These are phyloP conservation scores for Cryptotis parvus DNA, from an alignment of 2,113 vertebrate species.

Conservation along the genomic window DNA sequence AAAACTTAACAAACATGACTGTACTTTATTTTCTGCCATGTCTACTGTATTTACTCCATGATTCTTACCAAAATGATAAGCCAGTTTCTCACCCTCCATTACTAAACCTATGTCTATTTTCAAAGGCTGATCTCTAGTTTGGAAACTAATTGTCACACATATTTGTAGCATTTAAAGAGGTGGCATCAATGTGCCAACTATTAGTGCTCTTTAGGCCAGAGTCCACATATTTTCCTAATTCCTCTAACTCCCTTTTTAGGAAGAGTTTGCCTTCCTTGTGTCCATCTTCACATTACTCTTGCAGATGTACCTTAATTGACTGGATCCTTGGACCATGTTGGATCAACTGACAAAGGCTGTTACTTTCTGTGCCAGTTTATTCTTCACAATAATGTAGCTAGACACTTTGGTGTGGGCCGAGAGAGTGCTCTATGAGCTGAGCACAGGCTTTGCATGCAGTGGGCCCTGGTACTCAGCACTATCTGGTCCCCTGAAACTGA, in stretches of 20 bases:
- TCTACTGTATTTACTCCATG: background rate
- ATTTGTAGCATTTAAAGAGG: constrained; percentile 16
- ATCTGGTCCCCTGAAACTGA: no score
- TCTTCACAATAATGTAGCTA: constrained; percentile 19
- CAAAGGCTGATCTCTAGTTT: background rate
- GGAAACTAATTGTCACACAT: background rate
- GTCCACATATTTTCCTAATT: background rate
- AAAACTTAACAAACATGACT: constrained; percentile 24
- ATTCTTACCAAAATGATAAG: constrained; percentile 6
- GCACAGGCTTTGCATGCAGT: no score
- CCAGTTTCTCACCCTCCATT: background rate
- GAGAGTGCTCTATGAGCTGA: no score
- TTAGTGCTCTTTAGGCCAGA: background rate
- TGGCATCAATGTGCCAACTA: background rate
- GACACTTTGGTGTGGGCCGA: background rate
- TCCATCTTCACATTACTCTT: background rate
- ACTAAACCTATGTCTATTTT: background rate
- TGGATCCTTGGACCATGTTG: background rate
- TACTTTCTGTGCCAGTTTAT: background rate
- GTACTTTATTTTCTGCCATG: constrained; percentile 25
- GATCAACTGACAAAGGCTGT: background rate
- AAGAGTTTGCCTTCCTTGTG: background rate
- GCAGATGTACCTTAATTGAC: background rate
- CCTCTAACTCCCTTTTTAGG: background rate
- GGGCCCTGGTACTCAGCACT: no score